phyloP scores from a whole-genome alignment of 2,113 vertebrate genomes.

The Ptyas mucosa region DNA sequence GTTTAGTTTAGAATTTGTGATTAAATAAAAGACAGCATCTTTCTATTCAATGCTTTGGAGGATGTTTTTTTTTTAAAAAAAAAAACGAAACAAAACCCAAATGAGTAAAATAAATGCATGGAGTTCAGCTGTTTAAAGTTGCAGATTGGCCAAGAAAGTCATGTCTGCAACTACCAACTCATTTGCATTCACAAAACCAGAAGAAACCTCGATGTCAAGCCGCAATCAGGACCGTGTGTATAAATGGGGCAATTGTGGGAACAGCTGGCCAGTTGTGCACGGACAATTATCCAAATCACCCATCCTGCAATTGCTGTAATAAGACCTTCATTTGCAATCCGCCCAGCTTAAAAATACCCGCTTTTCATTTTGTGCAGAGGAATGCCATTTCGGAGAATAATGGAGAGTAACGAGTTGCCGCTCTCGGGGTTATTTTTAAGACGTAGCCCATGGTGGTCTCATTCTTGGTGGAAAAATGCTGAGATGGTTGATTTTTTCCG shows the following conservation, averaged over 20 bases:
- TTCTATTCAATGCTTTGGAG: background rate
- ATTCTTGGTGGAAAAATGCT: background rate
- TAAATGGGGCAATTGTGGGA: conserved; percentile 49
- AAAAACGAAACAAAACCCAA: no score
- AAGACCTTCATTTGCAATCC: conserved; percentile 32
- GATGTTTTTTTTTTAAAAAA: background rate
- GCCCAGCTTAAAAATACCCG: conserved; percentile 33
- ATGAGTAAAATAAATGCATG: background rate
- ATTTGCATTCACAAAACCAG: conserved; percentile 49
- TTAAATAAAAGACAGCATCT: background rate
- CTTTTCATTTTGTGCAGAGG: conserved; percentile 9
- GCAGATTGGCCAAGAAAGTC: conserved; percentile 35
- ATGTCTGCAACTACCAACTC: conserved; percentile 38
- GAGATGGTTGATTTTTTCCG: background rate
- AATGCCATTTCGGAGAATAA: conserved; percentile 28
- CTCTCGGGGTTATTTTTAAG: background rate
- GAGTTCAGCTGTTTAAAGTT: conserved; percentile 20
- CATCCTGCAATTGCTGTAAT: conserved; percentile 32
- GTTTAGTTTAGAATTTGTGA: background rate
- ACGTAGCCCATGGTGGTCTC: background rate
- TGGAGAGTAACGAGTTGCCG: background rate
- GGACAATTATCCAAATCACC: conserved; percentile 62
- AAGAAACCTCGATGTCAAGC: conserved; percentile 54
- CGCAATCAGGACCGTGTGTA: conserved; percentile 50
- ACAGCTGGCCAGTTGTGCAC: conserved; percentile 67